Evolutionary conservation across 1,140 invertebrate genomes (phyloP).

Genomic region (Andrena cerasifolii): DNA sequence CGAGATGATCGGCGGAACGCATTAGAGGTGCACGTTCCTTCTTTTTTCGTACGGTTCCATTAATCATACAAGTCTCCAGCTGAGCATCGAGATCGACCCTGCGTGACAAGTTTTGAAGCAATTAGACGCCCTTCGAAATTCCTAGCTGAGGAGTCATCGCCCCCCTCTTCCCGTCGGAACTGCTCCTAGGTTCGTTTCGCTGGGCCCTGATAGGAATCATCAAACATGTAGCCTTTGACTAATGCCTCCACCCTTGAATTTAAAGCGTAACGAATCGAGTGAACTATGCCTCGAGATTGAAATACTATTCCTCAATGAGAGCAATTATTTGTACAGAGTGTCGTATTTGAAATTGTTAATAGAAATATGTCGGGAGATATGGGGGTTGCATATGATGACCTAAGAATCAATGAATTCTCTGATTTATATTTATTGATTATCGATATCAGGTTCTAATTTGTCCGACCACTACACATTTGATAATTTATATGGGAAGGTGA

Average conservation of each 20-base stretch:
- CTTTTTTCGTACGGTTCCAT: slow-evolving; percentile 50
- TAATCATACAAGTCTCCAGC: slow-evolving; percentile 57
- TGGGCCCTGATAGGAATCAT: slow-evolving; percentile 8
- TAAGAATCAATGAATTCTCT: not conserved
- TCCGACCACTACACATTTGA: no score
- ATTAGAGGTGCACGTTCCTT: slow-evolving; percentile 49
- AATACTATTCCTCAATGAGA: not conserved
- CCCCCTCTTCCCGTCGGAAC: not conserved
- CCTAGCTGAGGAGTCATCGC: slow-evolving; percentile 56
- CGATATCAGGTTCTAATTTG: no score
- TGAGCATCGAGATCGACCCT: slow-evolving; percentile 58
- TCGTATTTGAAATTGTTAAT: not conserved
- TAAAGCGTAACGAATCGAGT: not conserved
- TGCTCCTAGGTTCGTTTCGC: not conserved
- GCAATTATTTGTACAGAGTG: not conserved
- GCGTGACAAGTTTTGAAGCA: slow-evolving; percentile 75
- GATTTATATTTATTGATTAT: no score
- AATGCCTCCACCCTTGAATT: not conserved
- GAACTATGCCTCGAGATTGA: not conserved
- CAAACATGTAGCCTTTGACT: not conserved
- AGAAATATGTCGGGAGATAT: not conserved
- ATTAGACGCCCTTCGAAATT: slow-evolving; percentile 76
- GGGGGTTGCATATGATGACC: no score
- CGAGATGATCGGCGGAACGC: slow-evolving; percentile 53
- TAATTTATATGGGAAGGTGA: no score